Evolutionary conservation across 2,113 vertebrate genomes (phyloP).

Genomic region (Coryphaenoides rupestris): DNA sequence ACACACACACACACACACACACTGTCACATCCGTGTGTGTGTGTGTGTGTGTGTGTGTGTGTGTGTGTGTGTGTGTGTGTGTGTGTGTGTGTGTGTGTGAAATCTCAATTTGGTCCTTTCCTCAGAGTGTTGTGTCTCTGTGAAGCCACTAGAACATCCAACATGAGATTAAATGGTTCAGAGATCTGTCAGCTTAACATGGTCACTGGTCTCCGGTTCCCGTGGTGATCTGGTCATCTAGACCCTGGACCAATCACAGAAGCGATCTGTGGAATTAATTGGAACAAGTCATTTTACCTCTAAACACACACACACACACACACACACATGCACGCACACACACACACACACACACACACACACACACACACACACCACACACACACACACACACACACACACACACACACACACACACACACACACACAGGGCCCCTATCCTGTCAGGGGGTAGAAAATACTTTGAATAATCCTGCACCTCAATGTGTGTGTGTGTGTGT

Average conservation of each 20-base stretch:
- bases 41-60: constrained; percentile 6
- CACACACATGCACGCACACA: constrained; percentile 9
- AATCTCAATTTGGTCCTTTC: neutral
- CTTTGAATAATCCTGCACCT: constrained; percentile 38
- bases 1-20: constrained; percentile 8
- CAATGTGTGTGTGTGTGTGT: too few species aligned
- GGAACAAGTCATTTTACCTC: too few species aligned
- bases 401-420: neutral
- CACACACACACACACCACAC: too few species aligned
- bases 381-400: neutral
- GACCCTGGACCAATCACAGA: too few species aligned
- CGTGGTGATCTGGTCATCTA: too few species aligned
- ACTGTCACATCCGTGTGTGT: neutral
- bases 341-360: constrained; percentile 11
- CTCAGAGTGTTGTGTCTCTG: neutral
- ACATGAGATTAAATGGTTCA: too few species aligned
- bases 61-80: neutral
- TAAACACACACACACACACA: neutral
- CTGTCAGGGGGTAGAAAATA: constrained; percentile 3
- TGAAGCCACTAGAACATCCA: too few species aligned
- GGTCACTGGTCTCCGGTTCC: too few species aligned
- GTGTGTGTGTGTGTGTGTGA: neutral
- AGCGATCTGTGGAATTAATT: neutral
- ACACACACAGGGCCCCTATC: constrained; percentile 14
- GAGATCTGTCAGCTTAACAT: too few species aligned